Conservation (phyloP, 2,797 vertebrate genomes). For the Mus spretus region DNA sequence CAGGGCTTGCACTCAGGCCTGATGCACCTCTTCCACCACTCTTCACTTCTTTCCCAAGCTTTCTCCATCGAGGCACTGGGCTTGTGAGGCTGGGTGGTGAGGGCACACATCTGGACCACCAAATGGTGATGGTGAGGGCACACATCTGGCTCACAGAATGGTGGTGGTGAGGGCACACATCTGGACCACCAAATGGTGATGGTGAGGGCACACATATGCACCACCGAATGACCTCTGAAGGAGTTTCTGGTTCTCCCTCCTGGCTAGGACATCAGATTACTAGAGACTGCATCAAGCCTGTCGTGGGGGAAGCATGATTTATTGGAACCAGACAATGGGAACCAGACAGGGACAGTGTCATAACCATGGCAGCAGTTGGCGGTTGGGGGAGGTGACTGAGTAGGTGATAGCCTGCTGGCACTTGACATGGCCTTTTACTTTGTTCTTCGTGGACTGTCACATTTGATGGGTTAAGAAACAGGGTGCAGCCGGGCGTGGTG, state of each 20-base stretch:
- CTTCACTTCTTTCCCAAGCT: neutral
- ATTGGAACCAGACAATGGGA: neutral
- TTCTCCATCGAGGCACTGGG: neutral
- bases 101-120: neutral
- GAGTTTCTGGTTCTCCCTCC: neutral
- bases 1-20: neutral
- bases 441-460: neutral
- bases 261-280: neutral
- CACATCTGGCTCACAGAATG: too few species aligned
- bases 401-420: neutral
- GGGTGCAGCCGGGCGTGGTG: neutral
- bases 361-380: neutral
- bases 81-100: neutral
- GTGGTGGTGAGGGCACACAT: too few species aligned
- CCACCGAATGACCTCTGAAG: neutral
- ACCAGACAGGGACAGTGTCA: neutral
- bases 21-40: neutral
- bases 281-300: slow-evolving; percentile 4
- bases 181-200: neutral
- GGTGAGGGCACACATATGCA: too few species aligned
- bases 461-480: slow-evolving; percentile 32
- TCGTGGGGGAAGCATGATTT: neutral
- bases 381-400: too few species aligned
- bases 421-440: neutral
- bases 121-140: too few species aligned